phyloP scores from a whole-genome alignment of 2,888 invertebrate genomes.

The Noctua fimbriata region DNA sequence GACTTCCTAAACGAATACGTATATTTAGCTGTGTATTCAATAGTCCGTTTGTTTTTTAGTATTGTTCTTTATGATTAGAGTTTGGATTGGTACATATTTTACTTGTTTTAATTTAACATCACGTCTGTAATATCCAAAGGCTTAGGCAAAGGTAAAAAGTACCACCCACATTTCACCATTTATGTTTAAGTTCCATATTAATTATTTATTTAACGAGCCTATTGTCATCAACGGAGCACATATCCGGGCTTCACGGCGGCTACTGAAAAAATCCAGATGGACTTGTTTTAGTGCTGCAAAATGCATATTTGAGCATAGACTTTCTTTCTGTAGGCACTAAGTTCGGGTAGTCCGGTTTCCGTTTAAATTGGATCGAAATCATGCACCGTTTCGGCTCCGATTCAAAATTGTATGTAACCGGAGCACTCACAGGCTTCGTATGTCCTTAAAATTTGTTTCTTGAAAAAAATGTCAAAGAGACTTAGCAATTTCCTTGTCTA shows the following conservation, averaged over 20 bases:
- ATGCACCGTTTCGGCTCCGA: conserved; percentile 13
- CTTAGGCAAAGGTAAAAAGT: not conserved
- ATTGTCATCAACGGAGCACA: not conserved
- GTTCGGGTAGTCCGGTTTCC: not conserved
- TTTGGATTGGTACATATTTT: not conserved
- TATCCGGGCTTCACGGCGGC: not conserved
- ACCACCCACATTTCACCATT: not conserved
- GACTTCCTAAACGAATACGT: conserved; percentile 48
- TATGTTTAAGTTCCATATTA: not conserved
- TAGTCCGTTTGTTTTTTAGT: conserved; percentile 13
- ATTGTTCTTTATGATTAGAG: not conserved
- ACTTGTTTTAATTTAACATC: not conserved
- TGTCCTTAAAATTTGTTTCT: not conserved
- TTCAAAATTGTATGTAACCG: conserved; percentile 19
- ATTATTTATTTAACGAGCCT: not conserved
- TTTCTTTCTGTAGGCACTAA: not conserved
- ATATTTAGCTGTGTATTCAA: conserved; percentile 13
- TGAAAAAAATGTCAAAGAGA: not conserved
- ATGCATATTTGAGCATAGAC: not conserved
- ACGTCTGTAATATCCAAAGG: too few species aligned
- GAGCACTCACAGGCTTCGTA: not conserved
- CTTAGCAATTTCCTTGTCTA: not conserved
- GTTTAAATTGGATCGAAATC: conserved; percentile 19
- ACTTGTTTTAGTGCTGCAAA: not conserved
- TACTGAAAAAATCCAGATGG: not conserved